These are phyloP conservation scores for Hydropsyche betteni DNA, from an alignment of 2,888 invertebrate genomes.

Conservation along the genomic window DNA sequence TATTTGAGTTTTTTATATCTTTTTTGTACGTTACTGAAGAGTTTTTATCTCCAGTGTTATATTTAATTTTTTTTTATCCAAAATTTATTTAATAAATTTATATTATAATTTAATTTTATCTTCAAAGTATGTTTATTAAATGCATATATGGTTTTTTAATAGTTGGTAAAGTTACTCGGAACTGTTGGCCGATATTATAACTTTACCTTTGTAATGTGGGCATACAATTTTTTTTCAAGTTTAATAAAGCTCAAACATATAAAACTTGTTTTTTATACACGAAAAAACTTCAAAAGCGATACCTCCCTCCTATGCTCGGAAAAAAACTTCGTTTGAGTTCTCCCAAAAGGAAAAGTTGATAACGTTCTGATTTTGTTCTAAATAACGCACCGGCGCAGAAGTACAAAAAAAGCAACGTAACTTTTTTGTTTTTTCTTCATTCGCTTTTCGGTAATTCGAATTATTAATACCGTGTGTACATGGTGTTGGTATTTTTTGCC, in stretches of 20 bases:
- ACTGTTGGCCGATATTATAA: too few relatives aligned
- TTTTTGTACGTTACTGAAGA: too few relatives aligned
- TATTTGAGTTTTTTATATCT: too few relatives aligned
- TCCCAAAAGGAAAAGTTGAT: slow-evolving; percentile 9
- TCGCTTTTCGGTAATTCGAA: neutral
- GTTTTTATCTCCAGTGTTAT: too few relatives aligned
- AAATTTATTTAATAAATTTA: too few relatives aligned
- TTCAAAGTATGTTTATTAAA: too few relatives aligned
- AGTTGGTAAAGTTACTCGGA: too few relatives aligned
- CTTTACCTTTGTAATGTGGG: too few relatives aligned
- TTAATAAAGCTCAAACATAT: neutral
- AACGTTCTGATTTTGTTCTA: slow-evolving; percentile 15
- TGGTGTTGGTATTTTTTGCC: slow-evolving; percentile 1
- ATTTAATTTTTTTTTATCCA: too few relatives aligned
- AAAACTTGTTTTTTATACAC: neutral
- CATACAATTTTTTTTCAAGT: too few relatives aligned
- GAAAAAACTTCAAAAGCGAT: slow-evolving; percentile 4
- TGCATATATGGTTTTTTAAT: too few relatives aligned
- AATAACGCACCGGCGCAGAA: slow-evolving; percentile 1
- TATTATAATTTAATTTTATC: too few relatives aligned
- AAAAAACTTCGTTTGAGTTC: slow-evolving; percentile 16
- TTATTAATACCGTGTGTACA: slow-evolving; percentile 15
- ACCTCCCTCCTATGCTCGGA: neutral
- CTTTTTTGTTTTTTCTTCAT: slow-evolving; percentile 12
- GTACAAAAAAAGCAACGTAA: neutral